Evolutionary conservation across 2,888 invertebrate genomes (phyloP).

Genomic region (Lycaena phlaeas): DNA sequence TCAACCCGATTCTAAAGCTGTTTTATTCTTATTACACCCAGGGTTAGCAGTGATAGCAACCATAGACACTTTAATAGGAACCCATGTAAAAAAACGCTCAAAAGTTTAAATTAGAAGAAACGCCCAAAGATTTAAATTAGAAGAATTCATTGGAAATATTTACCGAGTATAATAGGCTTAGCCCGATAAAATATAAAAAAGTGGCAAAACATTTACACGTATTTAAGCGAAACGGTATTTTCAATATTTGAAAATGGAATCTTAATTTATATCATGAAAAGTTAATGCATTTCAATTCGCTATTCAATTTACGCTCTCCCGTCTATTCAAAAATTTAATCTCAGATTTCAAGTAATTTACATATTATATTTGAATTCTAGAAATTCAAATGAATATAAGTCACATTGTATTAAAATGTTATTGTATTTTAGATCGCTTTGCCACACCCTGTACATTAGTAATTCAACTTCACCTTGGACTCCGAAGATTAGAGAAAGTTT

Average conservation of each 20-base stretch:
- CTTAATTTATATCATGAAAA: neutral
- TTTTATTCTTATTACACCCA: no score
- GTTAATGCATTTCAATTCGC: constrained; percentile 1
- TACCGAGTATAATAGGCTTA: no score
- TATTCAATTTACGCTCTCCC: constrained; percentile 5
- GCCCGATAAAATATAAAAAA: no score
- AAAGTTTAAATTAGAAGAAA: no score
- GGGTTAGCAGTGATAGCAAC: no score
- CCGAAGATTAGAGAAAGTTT: constrained; percentile 52
- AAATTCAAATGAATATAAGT: constrained; percentile 11
- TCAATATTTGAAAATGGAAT: neutral
- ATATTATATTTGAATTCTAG: constrained; percentile 8
- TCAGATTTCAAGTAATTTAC: constrained; percentile 6
- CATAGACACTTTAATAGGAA: no score
- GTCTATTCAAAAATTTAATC: constrained; percentile 4
- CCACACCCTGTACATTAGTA: constrained; percentile 40
- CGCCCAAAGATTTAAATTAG: no score
- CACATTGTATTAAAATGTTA: constrained; percentile 12
- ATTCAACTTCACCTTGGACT: constrained; percentile 33
- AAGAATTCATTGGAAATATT: no score
- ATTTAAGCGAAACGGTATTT: no score
- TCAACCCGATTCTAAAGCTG: no score
- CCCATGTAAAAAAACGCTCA: no score
- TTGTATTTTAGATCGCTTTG: constrained; percentile 25
- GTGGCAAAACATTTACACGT: no score